These are phyloP conservation scores for Chroicocephalus ridibundus DNA, from an alignment of 2,113 vertebrate species.

Conservation along the genomic window DNA sequence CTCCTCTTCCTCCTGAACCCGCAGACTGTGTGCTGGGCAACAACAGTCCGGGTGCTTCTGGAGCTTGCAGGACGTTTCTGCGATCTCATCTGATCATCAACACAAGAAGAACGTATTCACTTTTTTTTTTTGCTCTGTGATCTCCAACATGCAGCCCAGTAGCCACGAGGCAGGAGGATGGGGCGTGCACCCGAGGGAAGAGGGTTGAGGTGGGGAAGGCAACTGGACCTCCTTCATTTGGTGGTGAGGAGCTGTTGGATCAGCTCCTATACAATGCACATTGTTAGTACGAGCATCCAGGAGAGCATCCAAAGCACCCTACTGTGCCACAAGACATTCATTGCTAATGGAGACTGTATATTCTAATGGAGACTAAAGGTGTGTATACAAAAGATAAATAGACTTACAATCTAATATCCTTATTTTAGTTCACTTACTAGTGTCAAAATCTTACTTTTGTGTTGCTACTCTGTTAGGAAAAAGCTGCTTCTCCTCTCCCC, in stretches of 20 bases:
- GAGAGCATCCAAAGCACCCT: neutral
- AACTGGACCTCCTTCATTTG: neutral
- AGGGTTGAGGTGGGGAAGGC: neutral
- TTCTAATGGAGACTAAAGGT: neutral
- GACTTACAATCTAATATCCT: neutral
- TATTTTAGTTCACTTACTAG: neutral
- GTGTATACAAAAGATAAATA: neutral
- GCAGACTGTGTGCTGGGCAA: fast-evolving
- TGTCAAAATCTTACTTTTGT: neutral
- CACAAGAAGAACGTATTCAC: neutral
- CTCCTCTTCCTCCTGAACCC: neutral
- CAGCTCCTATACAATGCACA: neutral
- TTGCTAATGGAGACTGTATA: neutral
- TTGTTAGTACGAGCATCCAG: neutral
- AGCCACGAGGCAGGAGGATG: neutral
- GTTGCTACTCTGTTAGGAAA: neutral
- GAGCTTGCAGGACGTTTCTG: neutral
- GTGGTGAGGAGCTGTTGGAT: neutral
- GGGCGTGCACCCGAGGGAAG: neutral
- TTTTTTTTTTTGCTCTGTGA: too few relatives aligned
- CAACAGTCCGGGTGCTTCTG: neutral
- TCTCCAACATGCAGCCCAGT: neutral
- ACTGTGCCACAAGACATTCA: neutral
- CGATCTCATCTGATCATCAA: neutral
- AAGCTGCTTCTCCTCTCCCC: neutral